Base-by-base conservation (phyloP, 37 sponge, comb jelly and placozoan species). In the Halisarca cf. caerulea region DNA sequence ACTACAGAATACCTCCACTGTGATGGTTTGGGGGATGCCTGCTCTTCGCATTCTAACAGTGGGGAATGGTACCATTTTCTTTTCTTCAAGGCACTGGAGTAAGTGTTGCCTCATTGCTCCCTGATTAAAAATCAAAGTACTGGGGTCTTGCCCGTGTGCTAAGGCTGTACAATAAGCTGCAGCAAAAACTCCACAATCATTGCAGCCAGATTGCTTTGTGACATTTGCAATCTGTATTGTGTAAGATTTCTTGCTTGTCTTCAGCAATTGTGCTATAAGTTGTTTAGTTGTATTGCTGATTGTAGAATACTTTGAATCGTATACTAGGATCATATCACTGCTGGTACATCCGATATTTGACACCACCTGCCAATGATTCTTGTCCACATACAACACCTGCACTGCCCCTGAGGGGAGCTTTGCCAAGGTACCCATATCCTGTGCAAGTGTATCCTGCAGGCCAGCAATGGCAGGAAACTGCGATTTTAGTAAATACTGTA, bases 141-240 rank as follows among this genome's bases (percentile, higher is more conserved):
- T 64, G 4, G 66, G 66, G 17, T 64, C 30, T 64, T 64, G 66
- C 4, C 66, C 66, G 30, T 64, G 66, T 15, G 66, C 66, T 64
- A 64, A 33, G 30, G 32, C 30, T 6, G 66, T 64, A 64, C 66
- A 64, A 33, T 6, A 64, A 5, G 66, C 66, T 32, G 66, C 66
- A 32, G 66, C 66, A 64, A 64, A 64, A 15, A 55, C 18, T 55
- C 58, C 58, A 55, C 58, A 55, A 55, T 55, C 58, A 55, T 55
- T 55, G 58, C 18, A 15, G n/a, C 58, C 58, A 57, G 58, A 15
- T 57, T 57, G 58, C 20, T 57, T 57, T 21, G 15, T 57, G 58
- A 20, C 20, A 57, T 57, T 57, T 15, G 58, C 58, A 21, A 57
- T 21, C 58, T 57, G 15, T 15, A 57, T 20, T 57, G 20, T 20